A percentile compares a stretch with the other conserved stretches of the same genome.
Conservation (phyloP, 2,888 invertebrate genomes). For the Drosophila meridionalis region DNA sequence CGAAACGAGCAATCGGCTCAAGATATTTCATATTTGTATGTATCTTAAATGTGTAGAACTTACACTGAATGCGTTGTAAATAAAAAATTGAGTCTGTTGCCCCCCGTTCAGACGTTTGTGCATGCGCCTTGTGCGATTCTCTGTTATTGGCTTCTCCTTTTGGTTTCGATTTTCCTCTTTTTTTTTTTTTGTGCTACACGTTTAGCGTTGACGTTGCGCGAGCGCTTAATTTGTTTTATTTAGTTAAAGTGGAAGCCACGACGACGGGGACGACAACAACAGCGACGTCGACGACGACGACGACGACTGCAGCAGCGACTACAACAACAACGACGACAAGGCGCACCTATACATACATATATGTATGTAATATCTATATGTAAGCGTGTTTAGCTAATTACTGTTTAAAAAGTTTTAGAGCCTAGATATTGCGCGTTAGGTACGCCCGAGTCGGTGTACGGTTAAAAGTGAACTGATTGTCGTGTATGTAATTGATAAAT, state of each 20-base stretch:
- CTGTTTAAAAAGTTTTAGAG: constrained; percentile 23
- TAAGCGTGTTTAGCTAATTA: constrained; percentile 41
- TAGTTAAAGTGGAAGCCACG: constrained; percentile 63
- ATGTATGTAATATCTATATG: constrained; percentile 9
- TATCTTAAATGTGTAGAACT: constrained; percentile 44
- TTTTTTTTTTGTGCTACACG: constrained; percentile 31
- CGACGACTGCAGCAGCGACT: constrained; percentile 30
- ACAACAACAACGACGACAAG: constrained; percentile 17
- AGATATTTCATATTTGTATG: constrained; percentile 30
- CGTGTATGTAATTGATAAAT: constrained; percentile 36
- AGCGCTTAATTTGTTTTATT: constrained; percentile 67
- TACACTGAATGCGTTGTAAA: constrained; percentile 40
- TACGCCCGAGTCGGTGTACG: constrained; percentile 18
- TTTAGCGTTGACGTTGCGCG: constrained; percentile 44
- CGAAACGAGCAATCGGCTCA: constrained; percentile 29
- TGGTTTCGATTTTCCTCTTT: constrained; percentile 22
- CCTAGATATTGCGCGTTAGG: constrained; percentile 24
- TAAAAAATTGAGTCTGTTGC: constrained; percentile 7
- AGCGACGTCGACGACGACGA: constrained; percentile 16
- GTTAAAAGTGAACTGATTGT: constrained; percentile 44
- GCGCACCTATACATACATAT: constrained; percentile 28
- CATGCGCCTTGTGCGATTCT: constrained; percentile 34
- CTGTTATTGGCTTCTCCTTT: constrained; percentile 28
- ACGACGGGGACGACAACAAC: constrained; percentile 33
- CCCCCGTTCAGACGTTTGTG: constrained; percentile 21